Percentiles rank a stretch among this genome's conserved stretches.
Conservation (phyloP, 1,140 invertebrate species). For the Diachasmimorpha longicaudata region DNA sequence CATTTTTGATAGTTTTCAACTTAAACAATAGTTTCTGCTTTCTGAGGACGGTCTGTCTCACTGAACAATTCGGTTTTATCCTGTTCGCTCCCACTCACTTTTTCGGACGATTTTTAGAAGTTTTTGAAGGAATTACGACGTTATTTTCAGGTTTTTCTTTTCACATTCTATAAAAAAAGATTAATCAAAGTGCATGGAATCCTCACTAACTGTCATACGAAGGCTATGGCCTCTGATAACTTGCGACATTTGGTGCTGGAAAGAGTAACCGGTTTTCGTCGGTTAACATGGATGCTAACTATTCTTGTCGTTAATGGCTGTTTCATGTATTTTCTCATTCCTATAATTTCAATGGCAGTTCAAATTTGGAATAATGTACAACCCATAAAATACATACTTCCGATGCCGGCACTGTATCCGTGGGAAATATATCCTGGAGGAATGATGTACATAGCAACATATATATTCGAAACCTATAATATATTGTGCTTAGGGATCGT, state of each 20-base stretch:
- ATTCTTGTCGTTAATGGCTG: not conserved
- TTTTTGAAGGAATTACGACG: not conserved
- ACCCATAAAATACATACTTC: slow-evolving; percentile 23
- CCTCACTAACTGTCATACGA: not conserved
- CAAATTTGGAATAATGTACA: slow-evolving; percentile 1
- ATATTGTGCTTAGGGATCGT: slow-evolving; percentile 21
- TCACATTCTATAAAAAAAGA: not conserved
- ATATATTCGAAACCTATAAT: slow-evolving; percentile 23
- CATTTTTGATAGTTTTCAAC: no score
- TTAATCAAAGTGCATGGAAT: not conserved
- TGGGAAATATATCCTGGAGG: slow-evolving; percentile 26
- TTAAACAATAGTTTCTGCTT: no score
- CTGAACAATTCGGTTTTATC: no score
- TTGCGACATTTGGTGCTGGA: not conserved
- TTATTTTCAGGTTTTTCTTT: not conserved
- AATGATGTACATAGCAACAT: slow-evolving; percentile 31
- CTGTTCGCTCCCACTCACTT: no score
- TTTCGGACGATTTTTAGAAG: no score
- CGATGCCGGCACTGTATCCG: slow-evolving; percentile 21
- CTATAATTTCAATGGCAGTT: slow-evolving; percentile 8
- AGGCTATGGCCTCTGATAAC: not conserved
- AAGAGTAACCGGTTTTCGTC: not conserved
- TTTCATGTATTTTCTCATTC: not conserved
- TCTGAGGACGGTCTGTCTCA: no score
- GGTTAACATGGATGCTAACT: not conserved